Evolutionary conservation across 2,888 invertebrate genomes (phyloP).

Genomic region (Muschampia plurimacula): DNA sequence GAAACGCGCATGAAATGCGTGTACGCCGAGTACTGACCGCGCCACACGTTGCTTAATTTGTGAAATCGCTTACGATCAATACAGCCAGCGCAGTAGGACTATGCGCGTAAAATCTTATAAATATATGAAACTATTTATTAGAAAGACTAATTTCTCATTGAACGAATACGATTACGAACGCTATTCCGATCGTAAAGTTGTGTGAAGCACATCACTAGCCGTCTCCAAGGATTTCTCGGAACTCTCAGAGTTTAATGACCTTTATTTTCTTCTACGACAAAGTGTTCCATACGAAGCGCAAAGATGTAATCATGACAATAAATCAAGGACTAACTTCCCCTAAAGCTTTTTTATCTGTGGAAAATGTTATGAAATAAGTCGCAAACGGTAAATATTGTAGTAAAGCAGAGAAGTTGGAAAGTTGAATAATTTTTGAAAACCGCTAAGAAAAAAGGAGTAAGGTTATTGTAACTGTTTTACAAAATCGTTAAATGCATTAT

Average conservation of each 20-base stretch:
- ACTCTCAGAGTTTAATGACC: conserved; percentile 29
- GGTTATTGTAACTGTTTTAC: too few species aligned
- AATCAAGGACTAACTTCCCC: conserved; percentile 10
- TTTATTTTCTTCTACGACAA: conserved; percentile 22
- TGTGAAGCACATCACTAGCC: conserved; percentile 17
- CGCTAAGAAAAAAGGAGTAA: too few species aligned
- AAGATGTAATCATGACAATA: conserved; percentile 13
- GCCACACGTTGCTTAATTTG: too few species aligned
- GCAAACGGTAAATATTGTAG: background rate
- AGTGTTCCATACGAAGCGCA: conserved; percentile 12
- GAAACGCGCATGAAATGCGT: too few species aligned
- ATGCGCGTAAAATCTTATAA: too few species aligned
- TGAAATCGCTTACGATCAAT: too few species aligned
- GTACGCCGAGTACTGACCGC: too few species aligned
- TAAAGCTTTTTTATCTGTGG: background rate
- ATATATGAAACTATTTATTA: too few species aligned
- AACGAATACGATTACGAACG: background rate
- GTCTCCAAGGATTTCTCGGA: conserved; percentile 34
- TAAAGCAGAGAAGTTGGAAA: background rate
- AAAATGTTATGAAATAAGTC: conserved; percentile 8
- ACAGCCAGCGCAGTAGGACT: too few species aligned
- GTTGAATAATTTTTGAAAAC: background rate
- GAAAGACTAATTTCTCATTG: background rate
- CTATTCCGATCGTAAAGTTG: background rate
- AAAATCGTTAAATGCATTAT: too few species aligned